A percentile compares a stretch with the other conserved stretches of the same genome.
These are phyloP conservation scores for Drosophila recens DNA, from an alignment of 2,888 invertebrate species.

Conservation along the genomic window DNA sequence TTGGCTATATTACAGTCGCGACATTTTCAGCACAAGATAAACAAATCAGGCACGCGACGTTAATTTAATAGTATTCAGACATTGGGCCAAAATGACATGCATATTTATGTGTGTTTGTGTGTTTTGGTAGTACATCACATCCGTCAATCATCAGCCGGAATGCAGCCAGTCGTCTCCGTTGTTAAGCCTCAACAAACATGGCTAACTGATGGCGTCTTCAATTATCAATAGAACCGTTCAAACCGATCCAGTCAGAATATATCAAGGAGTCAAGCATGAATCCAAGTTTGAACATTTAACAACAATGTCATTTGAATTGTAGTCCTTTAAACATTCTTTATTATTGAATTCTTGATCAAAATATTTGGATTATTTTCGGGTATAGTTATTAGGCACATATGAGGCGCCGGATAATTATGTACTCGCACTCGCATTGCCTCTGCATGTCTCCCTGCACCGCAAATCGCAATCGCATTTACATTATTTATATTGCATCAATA, in stretches of 20 bases:
- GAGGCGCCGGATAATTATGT: conserved; percentile 54
- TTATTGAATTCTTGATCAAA: background rate
- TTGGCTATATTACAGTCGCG: conserved; percentile 25
- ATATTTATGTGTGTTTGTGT: background rate
- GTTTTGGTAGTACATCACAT: conserved; percentile 8
- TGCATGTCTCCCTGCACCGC: conserved; percentile 49
- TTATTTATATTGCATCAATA: conserved; percentile 78
- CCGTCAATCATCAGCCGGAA: conserved; percentile 15
- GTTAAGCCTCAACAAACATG: conserved; percentile 14
- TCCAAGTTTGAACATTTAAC: too few species aligned
- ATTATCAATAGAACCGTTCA: conserved; percentile 1
- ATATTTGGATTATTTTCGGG: background rate
- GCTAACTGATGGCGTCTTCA: conserved; percentile 11
- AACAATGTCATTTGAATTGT: too few species aligned
- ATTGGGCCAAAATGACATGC: conserved; percentile 12
- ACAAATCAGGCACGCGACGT: conserved; percentile 18
- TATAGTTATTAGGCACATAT: conserved; percentile 10
- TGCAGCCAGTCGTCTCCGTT: conserved; percentile 17
- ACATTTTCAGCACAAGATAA: conserved; percentile 29
- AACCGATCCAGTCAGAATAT: background rate
- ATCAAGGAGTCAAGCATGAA: background rate
- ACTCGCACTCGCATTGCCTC: conserved; percentile 18
- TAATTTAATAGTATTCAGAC: conserved; percentile 9
- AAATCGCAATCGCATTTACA: conserved; percentile 69
- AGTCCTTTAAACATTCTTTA: background rate